phyloP scores from a whole-genome alignment of 2,113 vertebrate genomes.

The Malurus melanocephalus region DNA sequence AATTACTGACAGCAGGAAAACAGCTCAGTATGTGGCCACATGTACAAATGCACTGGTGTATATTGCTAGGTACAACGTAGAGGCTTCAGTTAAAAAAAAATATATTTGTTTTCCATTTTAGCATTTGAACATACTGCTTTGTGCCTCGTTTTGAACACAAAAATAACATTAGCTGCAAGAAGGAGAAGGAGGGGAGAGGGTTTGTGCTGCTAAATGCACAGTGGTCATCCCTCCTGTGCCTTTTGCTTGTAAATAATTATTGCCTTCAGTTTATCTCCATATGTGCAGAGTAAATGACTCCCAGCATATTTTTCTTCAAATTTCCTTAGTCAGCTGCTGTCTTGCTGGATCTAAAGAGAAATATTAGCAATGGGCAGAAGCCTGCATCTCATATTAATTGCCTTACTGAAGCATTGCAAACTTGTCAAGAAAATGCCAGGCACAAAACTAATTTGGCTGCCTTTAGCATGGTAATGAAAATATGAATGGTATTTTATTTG shows the following conservation, averaged over 20 bases:
- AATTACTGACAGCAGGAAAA: background rate
- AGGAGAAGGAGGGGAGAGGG: background rate
- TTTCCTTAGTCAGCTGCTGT: background rate
- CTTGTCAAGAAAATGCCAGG: conserved; percentile 49
- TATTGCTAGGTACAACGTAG: conserved; percentile 23
- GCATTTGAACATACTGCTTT: background rate
- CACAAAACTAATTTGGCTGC: background rate
- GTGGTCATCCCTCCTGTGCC: background rate
- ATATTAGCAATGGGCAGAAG: conserved; percentile 14
- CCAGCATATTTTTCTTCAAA: conserved; percentile 3
- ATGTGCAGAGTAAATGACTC: background rate
- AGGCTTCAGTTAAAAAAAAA: background rate
- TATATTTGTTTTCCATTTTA: background rate
- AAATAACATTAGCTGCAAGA: background rate
- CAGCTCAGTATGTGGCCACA: background rate
- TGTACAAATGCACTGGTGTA: background rate
- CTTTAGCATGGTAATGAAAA: conserved; percentile 28
- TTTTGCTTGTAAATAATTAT: background rate
- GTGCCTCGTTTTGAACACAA: conserved; percentile 5
- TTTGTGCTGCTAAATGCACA: background rate
- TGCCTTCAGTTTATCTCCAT: conserved; percentile 44
- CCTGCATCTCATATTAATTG: conserved; percentile 30
- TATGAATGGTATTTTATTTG: conserved; percentile 11
- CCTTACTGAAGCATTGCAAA: conserved; percentile 45
- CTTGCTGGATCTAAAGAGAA: conserved; percentile 30